phyloP scores from a whole-genome alignment of 2,113 vertebrate genomes.

The Marcusenius ussheri region DNA sequence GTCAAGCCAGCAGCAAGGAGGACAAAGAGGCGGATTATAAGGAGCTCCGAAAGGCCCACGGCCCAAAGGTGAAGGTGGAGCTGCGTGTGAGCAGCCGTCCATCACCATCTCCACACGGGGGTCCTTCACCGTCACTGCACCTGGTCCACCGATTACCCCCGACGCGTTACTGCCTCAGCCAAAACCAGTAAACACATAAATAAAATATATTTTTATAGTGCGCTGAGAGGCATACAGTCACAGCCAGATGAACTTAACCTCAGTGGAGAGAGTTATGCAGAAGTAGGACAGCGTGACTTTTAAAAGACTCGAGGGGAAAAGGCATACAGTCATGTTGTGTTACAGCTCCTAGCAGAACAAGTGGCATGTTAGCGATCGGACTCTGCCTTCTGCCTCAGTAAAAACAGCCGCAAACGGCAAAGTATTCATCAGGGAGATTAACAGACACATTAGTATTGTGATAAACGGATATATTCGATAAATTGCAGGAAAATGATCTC shows the following conservation, averaged over 20 bases:
- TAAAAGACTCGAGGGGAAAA: neutral
- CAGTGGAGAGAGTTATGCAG: neutral
- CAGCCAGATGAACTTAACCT: conserved; percentile 3
- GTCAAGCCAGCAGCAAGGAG: neutral
- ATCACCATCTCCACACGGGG: neutral
- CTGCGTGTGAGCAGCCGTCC: neutral
- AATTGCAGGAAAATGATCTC: neutral
- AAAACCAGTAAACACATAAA: conserved; percentile 7
- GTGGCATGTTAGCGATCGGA: neutral
- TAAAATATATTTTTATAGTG: neutral
- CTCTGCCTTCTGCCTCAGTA: neutral
- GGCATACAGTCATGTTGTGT: neutral
- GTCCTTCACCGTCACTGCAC: neutral
- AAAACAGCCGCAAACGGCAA: neutral
- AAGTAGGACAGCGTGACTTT: neutral
- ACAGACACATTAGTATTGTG: neutral
- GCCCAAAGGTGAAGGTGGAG: neutral
- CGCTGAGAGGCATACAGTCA: neutral
- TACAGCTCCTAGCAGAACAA: neutral
- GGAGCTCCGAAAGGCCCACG: neutral
- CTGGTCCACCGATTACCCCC: neutral
- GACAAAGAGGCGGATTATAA: neutral
- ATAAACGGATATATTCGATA: neutral
- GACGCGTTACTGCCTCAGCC: neutral
- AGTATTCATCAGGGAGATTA: neutral